phyloP scores from a whole-genome alignment of 37 sponge, comb jelly and placozoan genomes.

The Cladorhizidae sp. region DNA sequence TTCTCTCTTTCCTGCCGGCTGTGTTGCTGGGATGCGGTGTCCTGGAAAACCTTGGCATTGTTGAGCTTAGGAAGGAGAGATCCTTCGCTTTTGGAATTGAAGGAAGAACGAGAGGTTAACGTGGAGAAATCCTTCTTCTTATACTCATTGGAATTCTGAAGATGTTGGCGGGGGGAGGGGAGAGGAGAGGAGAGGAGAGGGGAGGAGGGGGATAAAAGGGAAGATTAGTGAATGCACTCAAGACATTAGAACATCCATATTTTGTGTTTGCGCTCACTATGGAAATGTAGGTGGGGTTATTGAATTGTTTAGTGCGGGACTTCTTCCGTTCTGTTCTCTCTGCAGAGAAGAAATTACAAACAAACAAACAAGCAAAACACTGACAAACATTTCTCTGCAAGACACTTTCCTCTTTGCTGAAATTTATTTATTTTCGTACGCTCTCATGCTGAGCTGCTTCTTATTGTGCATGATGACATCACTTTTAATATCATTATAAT shows the following conservation, averaged over 20 bases:
- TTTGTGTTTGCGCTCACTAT: background rate
- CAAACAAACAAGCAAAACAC: background rate
- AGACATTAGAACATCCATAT: no score
- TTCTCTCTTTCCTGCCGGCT: background rate
- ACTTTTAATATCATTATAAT: no score
- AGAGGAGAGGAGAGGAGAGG: constrained; percentile 5
- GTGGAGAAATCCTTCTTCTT: background rate
- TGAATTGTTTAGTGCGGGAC: background rate
- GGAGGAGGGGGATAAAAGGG: constrained; percentile 11
- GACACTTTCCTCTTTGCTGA: background rate
- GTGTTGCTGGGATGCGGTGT: no score
- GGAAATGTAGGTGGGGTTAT: constrained; percentile 3
- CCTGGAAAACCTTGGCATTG: background rate
- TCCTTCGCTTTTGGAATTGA: background rate
- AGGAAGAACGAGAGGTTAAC: background rate
- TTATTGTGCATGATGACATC: no score
- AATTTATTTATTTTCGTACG: no score
- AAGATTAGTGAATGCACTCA: background rate
- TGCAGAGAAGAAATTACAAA: background rate
- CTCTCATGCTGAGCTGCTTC: no score
- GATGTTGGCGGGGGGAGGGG: background rate
- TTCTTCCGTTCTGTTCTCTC: background rate
- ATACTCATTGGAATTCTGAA: background rate
- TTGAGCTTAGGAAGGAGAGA: background rate
- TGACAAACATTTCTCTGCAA: background rate